Evolutionary conservation across 1,140 invertebrate species (phyloP), one percentile per base, ranked within the genome.

Genomic region (Lordiphosa stackelbergi): DNA sequence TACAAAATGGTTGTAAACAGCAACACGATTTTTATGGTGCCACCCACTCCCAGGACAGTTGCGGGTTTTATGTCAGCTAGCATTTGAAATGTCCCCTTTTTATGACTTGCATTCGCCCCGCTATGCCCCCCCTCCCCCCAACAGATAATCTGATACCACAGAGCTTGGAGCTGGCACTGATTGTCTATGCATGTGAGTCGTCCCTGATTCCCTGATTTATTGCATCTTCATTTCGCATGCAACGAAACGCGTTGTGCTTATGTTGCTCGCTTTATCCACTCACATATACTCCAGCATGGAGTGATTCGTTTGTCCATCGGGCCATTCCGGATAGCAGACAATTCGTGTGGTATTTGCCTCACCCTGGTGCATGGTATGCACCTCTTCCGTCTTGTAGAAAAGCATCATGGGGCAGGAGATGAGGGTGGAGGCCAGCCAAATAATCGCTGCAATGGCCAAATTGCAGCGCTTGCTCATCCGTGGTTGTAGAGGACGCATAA

Each of bases 401-500:
- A 97, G 88, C 16, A 97, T 89, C 89, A 94, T 95, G 1, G 97
- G 97, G 69, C 94, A 90, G 12, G 95, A 94, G 28, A 97, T 90
- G 8, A 93, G 86, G 0, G 91, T 91, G 5, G 94, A 93, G 5
- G 92, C 66, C 16, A 87, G 66, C 97, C 97, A 98, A 53, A 97
- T 97, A 16, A 91, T 88, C 1, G 93, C 89, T 0, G 95, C 94
- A 37, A 97, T 93, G 57, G 92, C 92, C n/a, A 97, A 88, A 0
- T 96, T 97, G 0, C 92, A 90, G 24, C 92, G 89, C 66, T 92
- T 92, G 4, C 96, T 95, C 90, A 97, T 94, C 42, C 95, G 90
- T 4, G 94, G 95, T 63, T 93, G 90, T 59, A 98, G 88, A 0
- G 97, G 97, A 84, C 95, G 94, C 90, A 98, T 95, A 66, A 98